These are phyloP conservation scores for Lycaena phlaeas DNA, from an alignment of 2,888 invertebrate genomes.

Conservation along the genomic window DNA sequence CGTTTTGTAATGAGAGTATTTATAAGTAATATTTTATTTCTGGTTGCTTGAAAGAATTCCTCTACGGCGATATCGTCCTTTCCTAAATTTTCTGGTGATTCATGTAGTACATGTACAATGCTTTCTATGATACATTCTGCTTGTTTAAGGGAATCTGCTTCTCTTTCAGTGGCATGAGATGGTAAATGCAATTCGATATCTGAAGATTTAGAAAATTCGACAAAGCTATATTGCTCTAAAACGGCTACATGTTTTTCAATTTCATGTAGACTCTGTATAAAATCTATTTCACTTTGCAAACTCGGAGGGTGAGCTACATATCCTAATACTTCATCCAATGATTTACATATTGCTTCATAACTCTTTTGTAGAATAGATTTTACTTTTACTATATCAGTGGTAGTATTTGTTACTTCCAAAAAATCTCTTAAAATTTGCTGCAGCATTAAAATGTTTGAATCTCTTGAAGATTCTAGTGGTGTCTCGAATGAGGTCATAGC, in stretches of 20 bases:
- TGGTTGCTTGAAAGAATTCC: slow-evolving; percentile 45
- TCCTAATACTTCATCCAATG: slow-evolving; percentile 47
- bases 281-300: slow-evolving; percentile 38
- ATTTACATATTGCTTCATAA: slow-evolving; percentile 34
- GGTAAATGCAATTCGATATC: slow-evolving; percentile 35
- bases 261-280: slow-evolving; percentile 45
- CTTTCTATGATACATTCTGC: slow-evolving; percentile 41
- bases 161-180: slow-evolving; percentile 35
- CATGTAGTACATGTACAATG: slow-evolving; percentile 39
- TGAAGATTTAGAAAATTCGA: slow-evolving; percentile 25
- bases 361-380: slow-evolving; percentile 44
- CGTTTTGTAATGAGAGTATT: slow-evolving; percentile 38
- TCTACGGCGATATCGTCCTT: slow-evolving; percentile 39
- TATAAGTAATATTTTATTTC: slow-evolving; percentile 44
- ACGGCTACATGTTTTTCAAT: slow-evolving; percentile 30
- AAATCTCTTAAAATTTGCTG: slow-evolving; percentile 34
- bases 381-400: slow-evolving; percentile 38
- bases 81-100: slow-evolving; percentile 31
- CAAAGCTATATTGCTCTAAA: slow-evolving; percentile 31
- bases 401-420: slow-evolving; percentile 36
- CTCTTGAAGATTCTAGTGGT: slow-evolving; percentile 13
- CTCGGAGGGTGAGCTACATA: slow-evolving; percentile 33
- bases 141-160: slow-evolving; percentile 37
- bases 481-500: slow-evolving; percentile 22
- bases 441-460: slow-evolving; percentile 28